These are phyloP conservation scores for Enteromius viviparus DNA, from an alignment of 2,797 vertebrate species.

Conservation along the genomic window DNA sequence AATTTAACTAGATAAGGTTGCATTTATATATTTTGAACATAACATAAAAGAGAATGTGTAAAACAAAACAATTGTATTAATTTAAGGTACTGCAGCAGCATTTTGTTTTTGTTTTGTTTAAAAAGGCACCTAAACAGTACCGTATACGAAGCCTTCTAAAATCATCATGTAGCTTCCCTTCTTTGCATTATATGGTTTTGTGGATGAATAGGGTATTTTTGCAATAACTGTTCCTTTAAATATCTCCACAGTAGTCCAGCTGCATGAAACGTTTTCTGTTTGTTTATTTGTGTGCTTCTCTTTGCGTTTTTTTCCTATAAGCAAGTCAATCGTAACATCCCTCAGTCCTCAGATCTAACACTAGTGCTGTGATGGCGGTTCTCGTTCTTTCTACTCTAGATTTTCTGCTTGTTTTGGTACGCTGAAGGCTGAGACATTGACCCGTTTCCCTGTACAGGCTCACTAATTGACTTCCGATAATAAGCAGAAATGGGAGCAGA, in stretches of 20 bases:
- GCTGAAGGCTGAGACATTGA: slow-evolving; percentile 41
- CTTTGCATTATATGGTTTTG: neutral
- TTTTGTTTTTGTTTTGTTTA: neutral
- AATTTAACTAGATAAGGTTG: neutral
- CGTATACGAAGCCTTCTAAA: no score
- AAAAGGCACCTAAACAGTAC: no score
- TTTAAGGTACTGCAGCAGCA: neutral
- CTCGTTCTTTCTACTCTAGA: neutral
- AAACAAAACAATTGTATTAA: neutral
- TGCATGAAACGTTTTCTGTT: neutral
- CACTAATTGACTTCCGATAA: slow-evolving; percentile 54
- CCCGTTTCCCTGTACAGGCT: slow-evolving; percentile 30
- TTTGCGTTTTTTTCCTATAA: neutral
- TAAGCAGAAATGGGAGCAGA: slow-evolving; percentile 35
- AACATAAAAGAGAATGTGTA: neutral
- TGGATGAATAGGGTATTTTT: neutral
- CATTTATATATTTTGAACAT: neutral
- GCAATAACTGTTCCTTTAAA: neutral
- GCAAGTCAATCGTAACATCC: neutral
- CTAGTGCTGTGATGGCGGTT: neutral
- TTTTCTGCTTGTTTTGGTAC: slow-evolving; percentile 28
- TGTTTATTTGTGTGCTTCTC: slow-evolving; percentile 12
- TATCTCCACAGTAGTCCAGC: neutral
- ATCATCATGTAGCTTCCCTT: neutral
- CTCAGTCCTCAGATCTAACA: neutral